These are phyloP conservation scores for Drosophila subsilvestris DNA, from an alignment of 2,888 invertebrate species.

Conservation along the genomic window DNA sequence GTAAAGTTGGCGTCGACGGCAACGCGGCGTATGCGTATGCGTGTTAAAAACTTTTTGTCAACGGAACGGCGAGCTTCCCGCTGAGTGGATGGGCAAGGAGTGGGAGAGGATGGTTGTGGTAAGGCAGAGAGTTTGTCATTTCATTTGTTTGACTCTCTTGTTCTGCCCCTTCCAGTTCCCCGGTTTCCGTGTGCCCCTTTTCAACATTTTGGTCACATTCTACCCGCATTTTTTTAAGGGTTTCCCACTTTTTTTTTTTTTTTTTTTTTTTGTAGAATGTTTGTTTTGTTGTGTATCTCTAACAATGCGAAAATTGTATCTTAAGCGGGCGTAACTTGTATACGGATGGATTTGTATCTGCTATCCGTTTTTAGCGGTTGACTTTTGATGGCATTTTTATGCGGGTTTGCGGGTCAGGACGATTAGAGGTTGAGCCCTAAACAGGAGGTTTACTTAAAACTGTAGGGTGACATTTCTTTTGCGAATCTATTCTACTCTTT, in stretches of 20 bases:
- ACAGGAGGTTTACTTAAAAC: too few relatives aligned
- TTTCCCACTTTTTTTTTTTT: constrained; percentile 7
- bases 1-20: constrained; percentile 52
- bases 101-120: neutral
- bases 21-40: constrained; percentile 72
- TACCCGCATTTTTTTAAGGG: constrained; percentile 54
- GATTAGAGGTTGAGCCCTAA: constrained; percentile 5
- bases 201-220: constrained; percentile 66
- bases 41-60: constrained; percentile 78
- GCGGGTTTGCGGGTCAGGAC: constrained; percentile 4
- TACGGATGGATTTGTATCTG: constrained; percentile 53
- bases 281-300: constrained; percentile 28
- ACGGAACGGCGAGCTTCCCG: constrained; percentile 56
- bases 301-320: constrained; percentile 67
- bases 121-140: constrained; percentile 60
- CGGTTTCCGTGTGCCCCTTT: constrained; percentile 27
- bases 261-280: constrained; percentile 1
- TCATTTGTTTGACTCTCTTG: constrained; percentile 46
- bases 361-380: constrained; percentile 41
- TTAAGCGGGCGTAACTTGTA: constrained; percentile 67
- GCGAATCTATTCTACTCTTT: neutral
- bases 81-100: constrained; percentile 10
- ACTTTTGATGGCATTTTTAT: constrained; percentile 29
- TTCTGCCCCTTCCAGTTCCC: neutral
- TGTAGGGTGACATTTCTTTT: neutral